Base-by-base conservation (phyloP, 2,113 vertebrate species). In the Aegotheles bennettii region DNA sequence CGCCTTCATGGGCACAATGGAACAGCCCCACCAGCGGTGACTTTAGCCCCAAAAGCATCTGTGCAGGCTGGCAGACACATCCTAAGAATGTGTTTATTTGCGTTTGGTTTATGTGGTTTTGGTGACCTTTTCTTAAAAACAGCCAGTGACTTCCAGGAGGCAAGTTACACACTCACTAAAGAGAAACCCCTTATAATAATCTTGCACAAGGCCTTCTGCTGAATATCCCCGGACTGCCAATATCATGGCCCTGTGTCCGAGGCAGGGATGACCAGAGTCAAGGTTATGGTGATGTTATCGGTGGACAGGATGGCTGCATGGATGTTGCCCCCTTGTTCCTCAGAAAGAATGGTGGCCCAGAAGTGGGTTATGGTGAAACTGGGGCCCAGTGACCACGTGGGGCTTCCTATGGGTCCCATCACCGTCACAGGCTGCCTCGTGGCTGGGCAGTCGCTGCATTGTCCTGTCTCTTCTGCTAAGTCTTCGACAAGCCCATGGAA, bases 61-160 rank as follows among this genome's bases (percentile, higher is more conserved):
- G 10, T 38, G 59, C 86, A 84, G 83, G 42, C 90, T 95, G 90
- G 91, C 84, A 87, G 74, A 68, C 59, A 50, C 36, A 67, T 54
- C 84, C 56, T 63, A 95, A 84, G 87, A 92, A 96, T 91, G 80
- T 91, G 76, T 94, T 94, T 96, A 57, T 95, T 95, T 96, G 89
- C 35, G 1, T 87, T 92, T 89, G 93, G 94, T 92, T 95, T 93
- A 54, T 95, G 86, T 75, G 95, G 91, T 84, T 97, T 95, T 81
- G 91, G 80, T 95, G 95, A 92, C 90, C 94, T 94, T 97, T 93
- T 65, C 86, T 86, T 93, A 70, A 92, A 95, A 95, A 74, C 83
- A 89, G 71, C n/a, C 75, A 67, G 75, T 28, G 79, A 81, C 59
- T 94, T 95, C 64, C 90, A 97, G 79, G 88, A 94, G 83, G 75